These are phyloP conservation scores for Plecturocebus donacophilus DNA, from an alignment of 2,113 vertebrate genomes.

Conservation along the genomic window DNA sequence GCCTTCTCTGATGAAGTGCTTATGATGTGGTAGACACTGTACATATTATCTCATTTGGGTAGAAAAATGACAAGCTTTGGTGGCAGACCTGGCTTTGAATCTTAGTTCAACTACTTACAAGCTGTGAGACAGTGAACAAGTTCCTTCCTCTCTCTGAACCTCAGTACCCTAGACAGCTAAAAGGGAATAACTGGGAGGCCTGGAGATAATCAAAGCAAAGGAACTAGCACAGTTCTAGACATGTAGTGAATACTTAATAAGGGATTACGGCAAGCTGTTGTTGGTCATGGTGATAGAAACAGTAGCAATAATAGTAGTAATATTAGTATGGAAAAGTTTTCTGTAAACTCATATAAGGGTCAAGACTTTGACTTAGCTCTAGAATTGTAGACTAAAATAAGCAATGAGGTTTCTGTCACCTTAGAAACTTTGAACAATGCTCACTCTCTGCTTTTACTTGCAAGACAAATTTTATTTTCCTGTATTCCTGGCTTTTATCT, in stretches of 20 bases:
- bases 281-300: background rate
- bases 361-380: background rate
- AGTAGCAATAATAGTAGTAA: background rate
- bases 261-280: background rate
- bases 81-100: background rate
- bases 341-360: background rate
- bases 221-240: background rate
- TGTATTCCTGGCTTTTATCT: conserved; percentile 20
- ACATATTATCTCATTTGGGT: background rate
- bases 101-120: background rate
- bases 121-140: background rate
- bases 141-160: background rate
- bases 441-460: conserved; percentile 26
- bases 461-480: conserved; percentile 14
- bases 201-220: background rate
- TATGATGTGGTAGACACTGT: background rate
- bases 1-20: background rate
- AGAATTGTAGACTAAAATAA: background rate
- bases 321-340: background rate
- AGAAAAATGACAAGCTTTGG: conserved; percentile 3
- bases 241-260: background rate
- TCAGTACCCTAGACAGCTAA: background rate
- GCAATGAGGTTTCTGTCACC: background rate
- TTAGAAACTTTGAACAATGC: background rate
- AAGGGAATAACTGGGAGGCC: background rate